Evolutionary conservation across 2,797 vertebrate species (phyloP), one percentile per base, ranked within the genome.

Genomic region (Hafferia zeledoni): DNA sequence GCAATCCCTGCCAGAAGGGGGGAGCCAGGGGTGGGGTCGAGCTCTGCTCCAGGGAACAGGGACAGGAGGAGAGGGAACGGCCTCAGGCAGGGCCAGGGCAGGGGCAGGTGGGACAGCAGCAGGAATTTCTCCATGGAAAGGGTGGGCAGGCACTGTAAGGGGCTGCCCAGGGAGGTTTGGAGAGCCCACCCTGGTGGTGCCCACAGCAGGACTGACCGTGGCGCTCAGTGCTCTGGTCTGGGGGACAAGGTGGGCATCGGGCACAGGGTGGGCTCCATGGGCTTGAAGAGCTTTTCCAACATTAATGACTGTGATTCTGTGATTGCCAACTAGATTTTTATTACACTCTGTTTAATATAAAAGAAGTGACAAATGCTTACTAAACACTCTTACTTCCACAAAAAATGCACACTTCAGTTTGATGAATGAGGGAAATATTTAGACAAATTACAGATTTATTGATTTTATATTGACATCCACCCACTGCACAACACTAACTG

Each of bases 401-500:
- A 89, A 19, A 25, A 72, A 39, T 17, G 25, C n/a, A 86, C 19
- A 17, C 13, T 78, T 83, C 30, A 24, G 24, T 78, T 71, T 87
- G 69, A 91, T 47, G 72, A 84, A 87, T 44, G 39, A 77, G 28
- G 43, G 64, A 83, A 88, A 67, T 27, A 64, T 3, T 63, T 37
- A 80, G 61, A 27, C 55, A 83, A 74, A 71, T 84, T 82, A 79
- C 25, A 78, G 50, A 87, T 72, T 39, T 84, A 78, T 59, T 89
- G n/a, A 69, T 88, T 93, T 84, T 63, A 52, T 68, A 91, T 69
- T 63, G 75, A 79, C 59, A 35, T 25, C 30, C 61, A 61, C 50
- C 61, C 79, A 65, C 44, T 47, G 22, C 17, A 70, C 15, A 24
- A 67, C 30, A 59, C 20, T 49, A 68, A 49, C 9, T 37, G 30